phyloP scores from a whole-genome alignment of 2,797 vertebrate species.

The Poecilia velifera region DNA sequence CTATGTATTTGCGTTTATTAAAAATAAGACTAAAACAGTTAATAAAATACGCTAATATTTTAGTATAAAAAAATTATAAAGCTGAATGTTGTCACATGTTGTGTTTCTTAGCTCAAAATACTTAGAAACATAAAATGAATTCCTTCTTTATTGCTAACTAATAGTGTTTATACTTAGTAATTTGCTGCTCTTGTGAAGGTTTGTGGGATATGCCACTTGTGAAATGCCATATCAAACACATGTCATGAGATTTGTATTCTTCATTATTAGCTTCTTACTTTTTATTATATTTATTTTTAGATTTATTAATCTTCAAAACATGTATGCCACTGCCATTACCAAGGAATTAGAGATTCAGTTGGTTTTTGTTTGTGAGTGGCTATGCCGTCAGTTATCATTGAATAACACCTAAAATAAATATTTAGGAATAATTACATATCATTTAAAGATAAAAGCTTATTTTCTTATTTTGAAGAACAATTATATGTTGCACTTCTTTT shows the following conservation, averaged over 20 bases:
- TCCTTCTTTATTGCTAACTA: background rate
- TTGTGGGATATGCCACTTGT: slow-evolving; percentile 44
- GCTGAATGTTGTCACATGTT: slow-evolving; percentile 44
- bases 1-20: background rate
- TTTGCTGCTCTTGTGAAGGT: slow-evolving; percentile 35
- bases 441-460: background rate
- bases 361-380: slow-evolving; percentile 55
- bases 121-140: slow-evolving; percentile 19
- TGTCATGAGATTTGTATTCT: slow-evolving; percentile 64
- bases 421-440: background rate
- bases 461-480: background rate
- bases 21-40: slow-evolving; percentile 14
- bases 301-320: slow-evolving; percentile 50
- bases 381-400: slow-evolving; percentile 37
- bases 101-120: slow-evolving; percentile 28
- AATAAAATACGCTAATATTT: slow-evolving; percentile 40
- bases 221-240: slow-evolving; percentile 62
- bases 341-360: slow-evolving; percentile 59
- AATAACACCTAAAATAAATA: background rate
- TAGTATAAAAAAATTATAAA: slow-evolving; percentile 17
- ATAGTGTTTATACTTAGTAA: slow-evolving; percentile 12
- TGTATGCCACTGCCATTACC: slow-evolving; percentile 53
- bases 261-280: slow-evolving; percentile 21
- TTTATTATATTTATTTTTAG: background rate
- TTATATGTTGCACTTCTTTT: background rate